These are phyloP conservation scores for Brachypteracias leptosomus DNA, from an alignment of 2,113 vertebrate species.

Conservation along the genomic window DNA sequence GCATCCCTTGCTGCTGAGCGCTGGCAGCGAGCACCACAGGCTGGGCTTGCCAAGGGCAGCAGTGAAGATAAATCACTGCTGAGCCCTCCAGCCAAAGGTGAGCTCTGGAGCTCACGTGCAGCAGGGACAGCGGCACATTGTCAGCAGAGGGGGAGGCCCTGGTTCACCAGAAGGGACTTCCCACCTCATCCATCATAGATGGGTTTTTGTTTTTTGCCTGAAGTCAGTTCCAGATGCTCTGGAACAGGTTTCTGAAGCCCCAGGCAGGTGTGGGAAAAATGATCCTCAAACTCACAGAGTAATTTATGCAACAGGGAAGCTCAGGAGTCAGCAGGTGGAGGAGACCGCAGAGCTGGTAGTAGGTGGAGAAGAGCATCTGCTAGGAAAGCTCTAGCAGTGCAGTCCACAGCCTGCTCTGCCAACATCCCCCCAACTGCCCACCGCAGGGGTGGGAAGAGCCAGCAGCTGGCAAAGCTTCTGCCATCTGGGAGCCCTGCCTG, in stretches of 20 bases:
- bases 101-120: not conserved
- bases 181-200: not conserved
- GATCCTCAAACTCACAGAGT: not conserved
- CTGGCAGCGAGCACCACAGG: no score
- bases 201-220: not conserved
- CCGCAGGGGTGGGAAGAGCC: not conserved
- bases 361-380: not conserved
- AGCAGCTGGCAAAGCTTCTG: slow-evolving; percentile 16
- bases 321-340: not conserved
- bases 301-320: not conserved
- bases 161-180: not conserved
- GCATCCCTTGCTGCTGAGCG: no score
- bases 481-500: slow-evolving; percentile 23
- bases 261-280: not conserved
- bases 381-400: not conserved
- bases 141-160: not conserved
- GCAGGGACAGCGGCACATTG: accelerated
- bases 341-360: not conserved
- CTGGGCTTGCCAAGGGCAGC: not conserved
- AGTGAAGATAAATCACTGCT: not conserved
- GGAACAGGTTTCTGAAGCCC: not conserved
- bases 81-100: not conserved
- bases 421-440: not conserved
- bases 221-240: slow-evolving; percentile 1
- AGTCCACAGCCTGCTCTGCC: not conserved